Conservation (phyloP, 2,888 invertebrate species). For the Pseudococcus viburni region DNA sequence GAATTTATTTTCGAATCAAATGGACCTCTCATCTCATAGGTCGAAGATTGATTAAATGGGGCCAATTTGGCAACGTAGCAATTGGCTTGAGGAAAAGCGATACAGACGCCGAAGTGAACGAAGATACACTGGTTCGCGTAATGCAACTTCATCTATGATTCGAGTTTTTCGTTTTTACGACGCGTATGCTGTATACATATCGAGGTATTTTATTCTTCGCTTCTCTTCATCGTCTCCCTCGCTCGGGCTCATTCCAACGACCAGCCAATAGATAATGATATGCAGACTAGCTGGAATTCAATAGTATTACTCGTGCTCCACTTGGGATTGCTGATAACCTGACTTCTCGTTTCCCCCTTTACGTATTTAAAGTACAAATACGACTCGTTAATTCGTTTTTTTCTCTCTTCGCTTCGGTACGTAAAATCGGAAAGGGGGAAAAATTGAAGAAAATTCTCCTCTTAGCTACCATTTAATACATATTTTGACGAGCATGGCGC, state of each 20-base stretch:
- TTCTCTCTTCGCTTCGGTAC: neutral
- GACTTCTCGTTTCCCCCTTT: neutral
- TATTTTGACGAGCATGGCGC: constrained; percentile 17
- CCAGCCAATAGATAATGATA: constrained; percentile 49
- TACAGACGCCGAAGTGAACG: neutral
- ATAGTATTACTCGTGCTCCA: constrained; percentile 42
- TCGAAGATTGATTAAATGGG: constrained; percentile 11
- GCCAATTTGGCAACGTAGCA: constrained; percentile 40
- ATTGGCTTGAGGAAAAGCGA: constrained; percentile 48
- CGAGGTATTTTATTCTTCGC: neutral
- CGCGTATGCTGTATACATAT: neutral
- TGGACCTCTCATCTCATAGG: neutral
- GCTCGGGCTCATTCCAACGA: neutral
- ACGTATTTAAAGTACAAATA: neutral
- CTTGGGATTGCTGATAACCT: constrained; percentile 48
- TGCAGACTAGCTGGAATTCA: constrained; percentile 54
- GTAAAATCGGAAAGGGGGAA: neutral
- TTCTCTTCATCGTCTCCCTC: constrained; percentile 18
- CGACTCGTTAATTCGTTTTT: constrained; percentile 44
- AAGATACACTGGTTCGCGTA: constrained; percentile 47
- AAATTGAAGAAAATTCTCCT: neutral
- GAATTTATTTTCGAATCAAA: neutral
- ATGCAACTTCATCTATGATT: constrained; percentile 52
- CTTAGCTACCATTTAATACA: neutral
- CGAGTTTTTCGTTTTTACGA: constrained; percentile 35